phyloP scores from a whole-genome alignment of 2,113 vertebrate genomes.

The Ciconia maguari region DNA sequence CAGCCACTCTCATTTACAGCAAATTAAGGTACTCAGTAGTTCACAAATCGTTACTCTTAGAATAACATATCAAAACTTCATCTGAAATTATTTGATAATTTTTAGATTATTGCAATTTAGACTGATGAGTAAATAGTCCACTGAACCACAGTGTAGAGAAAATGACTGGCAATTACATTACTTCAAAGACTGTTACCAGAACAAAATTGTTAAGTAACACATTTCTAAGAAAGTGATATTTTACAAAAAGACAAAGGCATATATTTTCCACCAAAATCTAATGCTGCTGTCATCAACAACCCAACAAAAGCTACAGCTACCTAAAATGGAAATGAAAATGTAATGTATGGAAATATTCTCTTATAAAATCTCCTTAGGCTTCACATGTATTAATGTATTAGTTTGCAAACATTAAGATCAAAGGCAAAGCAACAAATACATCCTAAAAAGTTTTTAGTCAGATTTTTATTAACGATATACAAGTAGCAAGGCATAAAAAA shows the following conservation, averaged over 20 bases:
- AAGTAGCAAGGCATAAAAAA: slow-evolving; percentile 95
- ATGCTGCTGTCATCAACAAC: slow-evolving; percentile 67
- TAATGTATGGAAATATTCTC: slow-evolving; percentile 84
- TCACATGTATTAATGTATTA: slow-evolving; percentile 86
- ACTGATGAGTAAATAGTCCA: not conserved
- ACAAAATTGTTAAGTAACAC: slow-evolving; percentile 37
- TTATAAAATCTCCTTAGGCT: slow-evolving; percentile 82
- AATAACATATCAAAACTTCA: slow-evolving; percentile 14
- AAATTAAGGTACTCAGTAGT: not conserved
- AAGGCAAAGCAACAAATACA: slow-evolving; percentile 87
- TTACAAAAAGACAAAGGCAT: slow-evolving; percentile 49
- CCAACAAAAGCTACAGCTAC: slow-evolving; percentile 75
- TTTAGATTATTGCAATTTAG: slow-evolving; percentile 4
- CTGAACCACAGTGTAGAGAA: not conserved
- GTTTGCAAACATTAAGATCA: slow-evolving; percentile 89
- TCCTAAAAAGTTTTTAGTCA: slow-evolving; percentile 91
- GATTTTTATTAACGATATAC: slow-evolving; percentile 97
- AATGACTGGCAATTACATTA: not conserved
- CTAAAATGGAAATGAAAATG: slow-evolving; percentile 83
- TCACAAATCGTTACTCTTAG: not conserved
- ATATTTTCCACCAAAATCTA: slow-evolving; percentile 66
- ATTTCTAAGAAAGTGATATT: slow-evolving; percentile 52
- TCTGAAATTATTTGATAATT: not conserved
- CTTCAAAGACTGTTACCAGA: slow-evolving; percentile 14
- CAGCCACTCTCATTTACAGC: not conserved